Percentiles rank a stretch among this genome's conserved stretches.
Evolutionary conservation across 35 echinoderm and acorn worm species (phyloP).

Genomic region (Hemicentrotus pulcherrimus): DNA sequence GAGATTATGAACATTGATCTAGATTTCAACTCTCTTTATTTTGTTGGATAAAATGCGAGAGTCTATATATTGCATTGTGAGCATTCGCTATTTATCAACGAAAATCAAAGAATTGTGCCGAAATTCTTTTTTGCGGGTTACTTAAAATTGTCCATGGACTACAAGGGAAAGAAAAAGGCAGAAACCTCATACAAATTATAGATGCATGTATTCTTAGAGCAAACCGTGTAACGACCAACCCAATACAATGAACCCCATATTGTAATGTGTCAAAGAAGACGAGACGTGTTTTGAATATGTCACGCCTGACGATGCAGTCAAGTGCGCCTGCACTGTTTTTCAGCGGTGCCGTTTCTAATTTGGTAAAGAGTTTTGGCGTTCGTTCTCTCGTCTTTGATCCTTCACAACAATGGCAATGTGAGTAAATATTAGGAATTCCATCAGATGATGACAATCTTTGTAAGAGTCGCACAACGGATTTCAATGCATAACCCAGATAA

Average conservation of each 20-base stretch:
- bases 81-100: not conserved
- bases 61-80: not conserved
- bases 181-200: not conserved
- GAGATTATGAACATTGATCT: not conserved
- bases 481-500: conserved; percentile 22
- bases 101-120: not conserved
- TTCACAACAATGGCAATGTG: not conserved
- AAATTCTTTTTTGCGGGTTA: not conserved
- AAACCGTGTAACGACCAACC: not conserved
- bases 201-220: not conserved
- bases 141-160: not conserved
- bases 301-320: conserved; percentile 7
- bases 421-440: conserved; percentile 24
- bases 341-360: conserved; percentile 15
- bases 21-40: not conserved
- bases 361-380: not conserved
- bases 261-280: not conserved
- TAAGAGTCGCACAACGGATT: not conserved
- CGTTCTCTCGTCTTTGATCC: conserved; percentile 15
- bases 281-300: conserved; percentile 11
- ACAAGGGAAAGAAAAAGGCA: not conserved
- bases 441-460: conserved; percentile 41
- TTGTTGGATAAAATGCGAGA: not conserved
- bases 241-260: not conserved
- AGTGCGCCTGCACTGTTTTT: not conserved